Evolutionary conservation across 2,888 invertebrate genomes (phyloP), one percentile per base, ranked within the genome.

Genomic region (Tiphia femorata): DNA sequence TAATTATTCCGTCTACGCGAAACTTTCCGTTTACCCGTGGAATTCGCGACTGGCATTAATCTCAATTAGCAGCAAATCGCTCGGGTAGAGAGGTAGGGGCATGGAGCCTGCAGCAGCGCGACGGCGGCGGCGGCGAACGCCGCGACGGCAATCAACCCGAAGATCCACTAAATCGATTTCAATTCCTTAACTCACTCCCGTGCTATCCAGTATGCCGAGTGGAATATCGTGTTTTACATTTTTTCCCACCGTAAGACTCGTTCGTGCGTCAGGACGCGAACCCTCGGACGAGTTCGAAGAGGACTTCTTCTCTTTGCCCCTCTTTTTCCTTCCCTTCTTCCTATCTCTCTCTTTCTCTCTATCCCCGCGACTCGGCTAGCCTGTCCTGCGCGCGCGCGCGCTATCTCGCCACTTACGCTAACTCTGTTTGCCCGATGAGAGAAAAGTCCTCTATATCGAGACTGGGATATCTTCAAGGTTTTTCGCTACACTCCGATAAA

Each of bases 1-100:
- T 70, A 72, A 74, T 73, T 75, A 75, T 74, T 70, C 67, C 72
- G 69, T 72, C 67, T 58, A 62, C 60, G 54, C 51, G 63, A 64
- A 67, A 68, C 62, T 64, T 62, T 57, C 50, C 65, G 60, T 58
- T 63, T 62, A 47, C 58, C 56, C 55, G 46, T 64, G 49, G 65
- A 62, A 75, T 73, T 67, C 62, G 30, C 49, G 23, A 49, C 40
- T 49, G 57, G 51, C 62, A 72, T 76, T 76, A 76, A 72, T 75
- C 70, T 70, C 69, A 73, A 73, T 72, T 73, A 73, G 61, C 58
- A 43, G 49, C 44, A 49, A 63, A 67, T 70, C 62, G 62, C 43
- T 54, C 27, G 51, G 43, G 44, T 42, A 42, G 49, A 20, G 51
- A 52, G 35, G 49, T 41, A n/a, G n/a, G n/a, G n/a, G n/a, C n/a